Evolutionary conservation across 1,140 invertebrate genomes (phyloP).

Genomic region (Oedothorax gibbosus): DNA sequence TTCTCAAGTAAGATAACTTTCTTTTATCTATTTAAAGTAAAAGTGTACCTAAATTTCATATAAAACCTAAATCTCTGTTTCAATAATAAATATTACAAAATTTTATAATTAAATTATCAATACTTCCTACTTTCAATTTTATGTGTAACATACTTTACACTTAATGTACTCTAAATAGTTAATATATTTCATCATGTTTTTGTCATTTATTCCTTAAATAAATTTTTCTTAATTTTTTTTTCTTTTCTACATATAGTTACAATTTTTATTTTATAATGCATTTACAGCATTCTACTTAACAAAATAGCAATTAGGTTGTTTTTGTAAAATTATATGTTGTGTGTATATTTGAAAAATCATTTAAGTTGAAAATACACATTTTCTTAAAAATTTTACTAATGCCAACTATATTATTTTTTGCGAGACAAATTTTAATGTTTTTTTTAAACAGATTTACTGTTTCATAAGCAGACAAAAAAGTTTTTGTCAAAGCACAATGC

Average conservation of each 20-base stretch:
- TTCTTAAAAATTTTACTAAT: not conserved
- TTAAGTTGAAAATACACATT: not conserved
- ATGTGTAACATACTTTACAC: too few species aligned
- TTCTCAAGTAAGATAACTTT: constrained; percentile 80
- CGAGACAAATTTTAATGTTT: too few species aligned
- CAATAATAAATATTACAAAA: not conserved
- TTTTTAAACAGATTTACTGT: too few species aligned
- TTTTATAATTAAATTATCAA: not conserved
- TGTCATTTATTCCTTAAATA: not conserved
- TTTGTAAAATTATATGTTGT: too few species aligned
- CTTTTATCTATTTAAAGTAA: not conserved
- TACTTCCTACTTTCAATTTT: not conserved
- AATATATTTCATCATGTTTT: not conserved
- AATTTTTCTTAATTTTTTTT: not conserved
- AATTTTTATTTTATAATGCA: not conserved
- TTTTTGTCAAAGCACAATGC: too few species aligned
- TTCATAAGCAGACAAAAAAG: too few species aligned
- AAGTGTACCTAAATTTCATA: too few species aligned
- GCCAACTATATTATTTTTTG: constrained; percentile 25
- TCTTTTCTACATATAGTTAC: not conserved
- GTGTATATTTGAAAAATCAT: too few species aligned
- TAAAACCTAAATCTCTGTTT: not conserved
- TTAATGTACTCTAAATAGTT: not conserved
- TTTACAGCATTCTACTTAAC: not conserved
- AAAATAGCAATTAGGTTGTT: too few species aligned